A percentile compares a stretch with the other conserved stretches of the same genome.
phyloP scores from a whole-genome alignment of 2,797 vertebrate genomes.

The Anisognathus igniventris region DNA sequence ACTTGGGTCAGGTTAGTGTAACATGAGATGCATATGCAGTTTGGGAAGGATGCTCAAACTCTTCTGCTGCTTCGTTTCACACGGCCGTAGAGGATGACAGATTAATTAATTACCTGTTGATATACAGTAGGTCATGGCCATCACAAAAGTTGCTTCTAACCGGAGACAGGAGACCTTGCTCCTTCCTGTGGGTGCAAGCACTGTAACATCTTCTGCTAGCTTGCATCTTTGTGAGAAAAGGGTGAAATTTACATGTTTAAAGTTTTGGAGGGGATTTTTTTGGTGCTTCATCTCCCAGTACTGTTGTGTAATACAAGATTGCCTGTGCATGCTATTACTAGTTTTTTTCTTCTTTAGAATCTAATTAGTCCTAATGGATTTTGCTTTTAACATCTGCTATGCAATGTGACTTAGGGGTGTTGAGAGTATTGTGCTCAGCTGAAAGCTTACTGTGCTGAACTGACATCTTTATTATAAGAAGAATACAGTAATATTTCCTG shows the following conservation, averaged over 20 bases:
- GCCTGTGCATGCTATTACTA: not conserved
- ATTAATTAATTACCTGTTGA: not conserved
- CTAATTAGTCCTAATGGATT: conserved; percentile 59
- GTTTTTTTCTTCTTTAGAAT: conserved; percentile 2
- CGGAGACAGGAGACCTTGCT: not conserved
- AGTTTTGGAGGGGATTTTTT: not conserved
- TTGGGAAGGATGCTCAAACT: not conserved
- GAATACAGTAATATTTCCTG: not conserved
- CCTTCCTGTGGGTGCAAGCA: not conserved
- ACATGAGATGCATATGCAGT: not conserved
- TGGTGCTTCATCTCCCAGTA: not conserved
- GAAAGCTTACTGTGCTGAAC: conserved; percentile 9
- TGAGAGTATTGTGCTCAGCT: not conserved
- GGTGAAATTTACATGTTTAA: not conserved
- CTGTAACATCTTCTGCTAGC: not conserved
- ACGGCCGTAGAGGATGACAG: not conserved
- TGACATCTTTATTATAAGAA: not conserved
- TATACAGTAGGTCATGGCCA: not conserved
- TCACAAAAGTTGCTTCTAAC: not conserved
- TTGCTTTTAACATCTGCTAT: conserved; percentile 44
- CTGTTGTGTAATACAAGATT: not conserved
- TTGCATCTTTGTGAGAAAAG: not conserved
- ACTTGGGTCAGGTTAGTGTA: not conserved
- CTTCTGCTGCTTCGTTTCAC: not conserved
- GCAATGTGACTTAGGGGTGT: conserved; percentile 19